Evolutionary conservation across 1,140 invertebrate species (phyloP), one percentile per base, ranked within the genome.

Genomic region (Solenopsis invicta): DNA sequence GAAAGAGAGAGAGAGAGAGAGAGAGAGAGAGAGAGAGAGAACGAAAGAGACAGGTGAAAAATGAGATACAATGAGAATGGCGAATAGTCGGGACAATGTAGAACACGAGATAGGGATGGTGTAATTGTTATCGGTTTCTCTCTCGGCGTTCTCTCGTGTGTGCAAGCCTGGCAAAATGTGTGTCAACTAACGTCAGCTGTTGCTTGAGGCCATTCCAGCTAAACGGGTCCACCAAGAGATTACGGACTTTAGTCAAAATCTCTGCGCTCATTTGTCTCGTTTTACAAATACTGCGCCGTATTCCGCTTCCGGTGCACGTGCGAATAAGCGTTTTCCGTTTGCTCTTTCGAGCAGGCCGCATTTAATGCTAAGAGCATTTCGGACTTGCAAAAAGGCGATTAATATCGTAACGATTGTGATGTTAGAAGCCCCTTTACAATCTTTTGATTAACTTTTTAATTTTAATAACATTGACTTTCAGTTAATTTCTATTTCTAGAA

Each of bases 171-270:
- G 90, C 85, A 62, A 85, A 89, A 85, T 85, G 66, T 84, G 69
- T 92, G 92, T 93, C 91, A 93, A 95, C 94, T 94, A 95, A 95
- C 94, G 93, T 95, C 94, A 92, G 93, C 94, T 94, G 94, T 94
- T 94, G 94, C 93, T 95, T 95, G 94, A 93, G 94, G 94, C 94
- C 94, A 95, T 95, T 95, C 94, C 93, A 95, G 94, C 94, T 95
- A 91, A 91, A 91, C 90, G 90, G 89, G 90, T 88, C 89, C 88
- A 88, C 41, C 88, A 90, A 89, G 62, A 87, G 64, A 74, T 90
- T 78, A 80, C 62, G 86, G 74, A 89, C 78, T 90, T 89, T 89
- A 87, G 88, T 89, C 84, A 89, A 90, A 84, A 87, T 89, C 80
- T 81, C 88, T 66, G 41, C 88, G 71, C 45, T 78, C 74, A 54